Evolutionary conservation across 2,888 invertebrate genomes (phyloP).

Genomic region (Cryptus armator): DNA sequence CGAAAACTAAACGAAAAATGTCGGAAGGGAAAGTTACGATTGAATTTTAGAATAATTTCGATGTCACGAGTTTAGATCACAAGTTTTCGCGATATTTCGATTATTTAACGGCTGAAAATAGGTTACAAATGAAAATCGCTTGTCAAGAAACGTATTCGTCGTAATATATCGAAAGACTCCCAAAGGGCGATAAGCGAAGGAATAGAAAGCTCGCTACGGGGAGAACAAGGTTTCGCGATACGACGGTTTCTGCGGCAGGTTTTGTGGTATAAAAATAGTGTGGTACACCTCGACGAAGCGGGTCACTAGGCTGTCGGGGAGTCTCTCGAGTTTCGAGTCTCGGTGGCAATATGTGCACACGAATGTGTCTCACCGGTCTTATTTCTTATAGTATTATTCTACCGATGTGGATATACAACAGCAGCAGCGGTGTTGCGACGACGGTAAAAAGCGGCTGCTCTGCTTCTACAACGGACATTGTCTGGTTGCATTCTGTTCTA

Average conservation of each 20-base stretch:
- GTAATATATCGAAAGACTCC: not conserved
- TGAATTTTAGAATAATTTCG: not conserved
- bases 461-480: not conserved
- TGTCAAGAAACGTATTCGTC: not conserved
- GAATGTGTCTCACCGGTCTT: constrained; percentile 26
- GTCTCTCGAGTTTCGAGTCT: constrained; percentile 75
- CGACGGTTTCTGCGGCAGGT: constrained; percentile 76
- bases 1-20: no score
- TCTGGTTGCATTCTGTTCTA: not conserved
- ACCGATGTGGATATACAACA: constrained; percentile 7
- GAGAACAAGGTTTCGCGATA: constrained; percentile 78
- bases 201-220: constrained; percentile 30
- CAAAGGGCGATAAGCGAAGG: constrained; percentile 28
- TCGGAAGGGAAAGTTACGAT: no score
- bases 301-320: constrained; percentile 82
- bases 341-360: constrained; percentile 69
- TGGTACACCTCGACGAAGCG: constrained; percentile 81
- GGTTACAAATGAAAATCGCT: not conserved
- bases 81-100: not conserved
- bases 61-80: not conserved
- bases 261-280: constrained; percentile 82
- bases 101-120: not conserved
- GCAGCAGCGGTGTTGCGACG: constrained; percentile 16
- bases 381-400: constrained; percentile 38
- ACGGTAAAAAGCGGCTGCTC: constrained; percentile 19